A percentile compares a stretch with the other conserved stretches of the same genome.
These are phyloP conservation scores for Scylla paramamosain DNA, from an alignment of 1,140 invertebrate species.

Conservation along the genomic window DNA sequence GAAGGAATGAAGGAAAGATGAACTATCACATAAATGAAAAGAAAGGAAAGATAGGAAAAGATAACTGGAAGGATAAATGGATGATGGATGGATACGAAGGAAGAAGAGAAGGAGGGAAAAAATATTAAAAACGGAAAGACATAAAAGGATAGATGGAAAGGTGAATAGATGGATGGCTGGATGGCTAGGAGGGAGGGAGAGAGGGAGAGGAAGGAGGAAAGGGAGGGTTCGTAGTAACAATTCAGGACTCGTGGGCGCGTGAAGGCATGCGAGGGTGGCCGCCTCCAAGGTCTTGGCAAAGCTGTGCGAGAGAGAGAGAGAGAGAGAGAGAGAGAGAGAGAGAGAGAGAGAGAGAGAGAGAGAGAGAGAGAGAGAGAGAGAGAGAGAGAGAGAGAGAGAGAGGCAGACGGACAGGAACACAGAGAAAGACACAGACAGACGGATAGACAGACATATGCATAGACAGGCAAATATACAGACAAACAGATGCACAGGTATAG, in stretches of 20 bases:
- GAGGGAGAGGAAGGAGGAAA: not conserved
- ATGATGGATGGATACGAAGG: not conserved
- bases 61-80: not conserved
- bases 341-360: not conserved
- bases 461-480: not conserved
- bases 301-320: constrained; percentile 49
- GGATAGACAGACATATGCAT: not conserved
- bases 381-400: constrained; percentile 29
- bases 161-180: not conserved
- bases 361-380: constrained; percentile 43
- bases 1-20: not conserved
- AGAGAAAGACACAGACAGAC: not conserved
- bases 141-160: not conserved
- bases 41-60: not conserved
- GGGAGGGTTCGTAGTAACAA: not conserved
- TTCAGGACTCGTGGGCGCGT: not conserved
- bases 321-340: constrained; percentile 32
- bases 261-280: not conserved
- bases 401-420: constrained; percentile 39
- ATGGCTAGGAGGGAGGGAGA: not conserved
- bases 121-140: not conserved
- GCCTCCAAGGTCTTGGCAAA: not conserved
- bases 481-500: not conserved
- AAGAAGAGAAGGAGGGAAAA: not conserved
- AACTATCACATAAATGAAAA: not conserved